These are phyloP conservation scores for Platichthys stellatus DNA, from an alignment of 2,113 vertebrate genomes.

Conservation along the genomic window DNA sequence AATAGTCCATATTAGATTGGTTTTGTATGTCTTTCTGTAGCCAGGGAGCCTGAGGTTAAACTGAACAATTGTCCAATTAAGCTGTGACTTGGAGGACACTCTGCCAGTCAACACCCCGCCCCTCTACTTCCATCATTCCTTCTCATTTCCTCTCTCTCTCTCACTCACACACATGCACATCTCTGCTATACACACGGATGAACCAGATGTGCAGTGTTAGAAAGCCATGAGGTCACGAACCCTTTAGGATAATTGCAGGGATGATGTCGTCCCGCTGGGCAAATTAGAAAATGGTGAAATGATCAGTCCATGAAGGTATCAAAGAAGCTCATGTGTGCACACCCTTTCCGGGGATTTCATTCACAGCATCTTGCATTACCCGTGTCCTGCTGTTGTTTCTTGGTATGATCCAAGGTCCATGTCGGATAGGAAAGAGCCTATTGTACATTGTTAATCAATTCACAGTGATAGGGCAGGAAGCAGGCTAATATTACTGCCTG, in stretches of 20 bases:
- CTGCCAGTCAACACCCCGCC: slow-evolving; percentile 14
- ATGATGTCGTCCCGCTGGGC: slow-evolving; percentile 41
- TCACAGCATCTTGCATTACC: slow-evolving; percentile 19
- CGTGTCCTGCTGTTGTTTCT: slow-evolving; percentile 51
- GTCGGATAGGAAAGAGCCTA: slow-evolving; percentile 13
- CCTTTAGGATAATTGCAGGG: slow-evolving; percentile 39
- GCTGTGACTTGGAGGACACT: slow-evolving; percentile 57
- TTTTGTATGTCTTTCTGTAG: slow-evolving; percentile 42
- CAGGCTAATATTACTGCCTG: slow-evolving; percentile 1
- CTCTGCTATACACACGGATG: slow-evolving; percentile 33
- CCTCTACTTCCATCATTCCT: slow-evolving; percentile 8
- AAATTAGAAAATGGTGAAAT: slow-evolving; percentile 49
- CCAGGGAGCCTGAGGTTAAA: slow-evolving; percentile 49
- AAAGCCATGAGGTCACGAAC: slow-evolving; percentile 32
- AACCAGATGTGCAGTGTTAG: slow-evolving; percentile 60
- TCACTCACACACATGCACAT: not conserved
- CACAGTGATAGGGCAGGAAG: slow-evolving; percentile 23
- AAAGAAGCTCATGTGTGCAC: slow-evolving; percentile 30
- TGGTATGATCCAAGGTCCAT: slow-evolving; percentile 29
- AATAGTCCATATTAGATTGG: slow-evolving; percentile 24
- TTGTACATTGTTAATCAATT: slow-evolving; percentile 29
- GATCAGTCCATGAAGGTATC: slow-evolving; percentile 26
- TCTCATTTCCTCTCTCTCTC: slow-evolving; percentile 10
- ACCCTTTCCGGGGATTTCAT: slow-evolving; percentile 29
- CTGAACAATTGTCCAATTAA: slow-evolving; percentile 71